Conservation (phyloP, 2,888 invertebrate species). For the Dione vanillae region DNA sequence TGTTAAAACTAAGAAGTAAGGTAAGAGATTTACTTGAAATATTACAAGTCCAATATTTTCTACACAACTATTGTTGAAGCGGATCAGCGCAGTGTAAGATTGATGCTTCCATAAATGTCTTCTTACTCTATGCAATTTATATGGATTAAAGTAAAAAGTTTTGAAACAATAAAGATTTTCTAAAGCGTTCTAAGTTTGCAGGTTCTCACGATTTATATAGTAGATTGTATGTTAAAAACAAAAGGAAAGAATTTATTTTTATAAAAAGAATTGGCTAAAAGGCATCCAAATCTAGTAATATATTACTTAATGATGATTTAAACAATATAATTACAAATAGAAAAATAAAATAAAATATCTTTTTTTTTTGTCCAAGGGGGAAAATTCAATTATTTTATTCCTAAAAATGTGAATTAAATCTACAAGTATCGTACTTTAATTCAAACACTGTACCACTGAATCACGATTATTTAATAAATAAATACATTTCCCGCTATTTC, state of each 20-base stretch:
- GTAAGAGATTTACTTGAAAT: slow-evolving; percentile 4
- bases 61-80: slow-evolving; percentile 11
- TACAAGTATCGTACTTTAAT: neutral
- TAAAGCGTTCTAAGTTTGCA: neutral
- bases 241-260: neutral
- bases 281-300: neutral
- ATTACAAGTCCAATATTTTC: slow-evolving; percentile 24
- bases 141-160: slow-evolving; percentile 21
- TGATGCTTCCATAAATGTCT: slow-evolving; percentile 24
- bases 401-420: neutral
- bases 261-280: neutral
- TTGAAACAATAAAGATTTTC: slow-evolving; percentile 27
- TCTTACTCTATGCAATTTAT: slow-evolving; percentile 17
- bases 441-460: neutral
- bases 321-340: no score
- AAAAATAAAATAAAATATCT: no score
- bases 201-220: slow-evolving; percentile 11
- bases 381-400: neutral
- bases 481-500: no score
- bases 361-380: no score
- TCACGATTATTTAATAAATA: no score
- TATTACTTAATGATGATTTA: neutral
- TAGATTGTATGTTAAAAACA: neutral
- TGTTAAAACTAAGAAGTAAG: slow-evolving; percentile 4
- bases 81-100: slow-evolving; percentile 20